Percentiles rank a stretch among this genome's conserved stretches.
These are phyloP conservation scores for Microctenopoma lineatum DNA, from an alignment of 2,797 vertebrate genomes.

Conservation along the genomic window DNA sequence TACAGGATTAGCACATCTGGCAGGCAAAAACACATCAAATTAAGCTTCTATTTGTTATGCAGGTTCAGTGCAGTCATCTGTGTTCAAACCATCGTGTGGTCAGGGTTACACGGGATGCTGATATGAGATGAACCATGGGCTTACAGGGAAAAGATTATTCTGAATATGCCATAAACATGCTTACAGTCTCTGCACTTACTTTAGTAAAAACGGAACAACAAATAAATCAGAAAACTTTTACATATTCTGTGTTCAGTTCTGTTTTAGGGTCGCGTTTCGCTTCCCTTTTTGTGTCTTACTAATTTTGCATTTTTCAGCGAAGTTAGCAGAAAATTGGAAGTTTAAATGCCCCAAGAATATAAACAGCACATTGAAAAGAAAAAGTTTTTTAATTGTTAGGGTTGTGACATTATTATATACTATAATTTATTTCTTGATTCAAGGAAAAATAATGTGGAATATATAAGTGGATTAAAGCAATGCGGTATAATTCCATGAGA, in stretches of 20 bases:
- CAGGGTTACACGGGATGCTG: not conserved
- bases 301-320: not conserved
- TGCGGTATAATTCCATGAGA: not conserved
- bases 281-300: not conserved
- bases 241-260: not conserved
- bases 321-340: not conserved
- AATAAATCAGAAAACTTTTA: not conserved
- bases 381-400: not conserved
- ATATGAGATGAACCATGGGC: not conserved
- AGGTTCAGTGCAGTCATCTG: conserved; percentile 3
- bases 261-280: not conserved
- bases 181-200: not conserved
- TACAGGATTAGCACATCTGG: conserved; percentile 16
- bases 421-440: not conserved
- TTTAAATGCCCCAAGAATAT: not conserved
- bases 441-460: not conserved
- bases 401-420: not conserved
- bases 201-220: not conserved
- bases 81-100: not conserved
- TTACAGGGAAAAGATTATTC: not conserved
- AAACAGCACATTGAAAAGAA: not conserved
- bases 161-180: not conserved
- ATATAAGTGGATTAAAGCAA: not conserved
- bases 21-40: conserved; percentile 7
- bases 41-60: conserved; percentile 14